phyloP scores from a whole-genome alignment of 2,888 invertebrate genomes.

The Bugula neritina region DNA sequence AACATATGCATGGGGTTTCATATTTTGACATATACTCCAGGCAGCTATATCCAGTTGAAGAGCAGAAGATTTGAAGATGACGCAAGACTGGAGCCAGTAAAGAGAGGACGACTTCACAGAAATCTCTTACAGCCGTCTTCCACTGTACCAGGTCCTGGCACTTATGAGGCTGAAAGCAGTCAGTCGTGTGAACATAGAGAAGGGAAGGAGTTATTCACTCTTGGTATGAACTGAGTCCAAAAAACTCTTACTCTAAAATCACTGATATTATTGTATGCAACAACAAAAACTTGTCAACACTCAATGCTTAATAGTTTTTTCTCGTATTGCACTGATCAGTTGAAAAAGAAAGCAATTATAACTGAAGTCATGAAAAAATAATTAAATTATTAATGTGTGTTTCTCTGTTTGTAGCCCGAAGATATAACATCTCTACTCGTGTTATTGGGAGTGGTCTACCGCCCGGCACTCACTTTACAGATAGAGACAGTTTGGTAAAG shows the following conservation, averaged over 20 bases:
- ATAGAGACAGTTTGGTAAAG: neutral
- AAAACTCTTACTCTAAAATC: neutral
- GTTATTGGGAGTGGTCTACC: constrained; percentile 10
- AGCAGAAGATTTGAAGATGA: neutral
- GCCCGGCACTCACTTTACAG: neutral
- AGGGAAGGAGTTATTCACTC: neutral
- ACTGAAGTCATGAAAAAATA: no score
- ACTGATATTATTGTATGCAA: no score
- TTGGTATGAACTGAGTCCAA: neutral
- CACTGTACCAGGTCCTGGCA: neutral
- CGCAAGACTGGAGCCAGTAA: neutral
- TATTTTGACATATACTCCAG: no score
- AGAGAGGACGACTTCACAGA: constrained; percentile 1
- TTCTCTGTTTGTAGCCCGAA: neutral
- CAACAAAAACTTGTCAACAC: no score
- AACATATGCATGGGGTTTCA: no score
- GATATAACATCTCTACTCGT: neutral
- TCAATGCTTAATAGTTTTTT: no score
- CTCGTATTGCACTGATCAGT: no score
- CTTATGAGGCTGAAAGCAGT: neutral
- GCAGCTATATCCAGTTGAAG: neutral
- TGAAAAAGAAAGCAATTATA: no score
- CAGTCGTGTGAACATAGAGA: constrained; percentile 1
- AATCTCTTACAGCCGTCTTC: neutral
- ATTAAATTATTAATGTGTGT: no score